A percentile compares a stretch with the other conserved stretches of the same genome.
Conservation (phyloP, 1,140 invertebrate species). For the Araneus ventricosus region DNA sequence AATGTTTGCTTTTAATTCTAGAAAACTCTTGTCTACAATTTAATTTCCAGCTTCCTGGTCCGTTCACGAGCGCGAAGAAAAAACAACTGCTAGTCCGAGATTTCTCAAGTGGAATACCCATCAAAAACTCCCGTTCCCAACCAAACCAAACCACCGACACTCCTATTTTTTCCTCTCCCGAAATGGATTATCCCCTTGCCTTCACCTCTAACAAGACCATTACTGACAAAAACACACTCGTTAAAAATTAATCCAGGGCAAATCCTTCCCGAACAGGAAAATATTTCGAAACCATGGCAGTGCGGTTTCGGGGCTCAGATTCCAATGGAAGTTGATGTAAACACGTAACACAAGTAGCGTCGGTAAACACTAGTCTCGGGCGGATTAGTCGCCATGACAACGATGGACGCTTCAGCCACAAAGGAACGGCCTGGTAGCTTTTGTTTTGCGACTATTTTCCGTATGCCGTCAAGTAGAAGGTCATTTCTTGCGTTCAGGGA, state of each 20-base stretch:
- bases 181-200: constrained; percentile 1
- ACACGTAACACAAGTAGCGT: constrained; percentile 56
- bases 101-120: neutral
- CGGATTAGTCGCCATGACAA: constrained; percentile 60
- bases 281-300: neutral
- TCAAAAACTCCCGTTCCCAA: neutral
- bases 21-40: too few relatives aligned
- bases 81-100: neutral
- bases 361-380: constrained; percentile 47
- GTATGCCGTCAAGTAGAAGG: constrained; percentile 44
- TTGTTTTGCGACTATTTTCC: constrained; percentile 37
- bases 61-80: too few relatives aligned
- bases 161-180: neutral
- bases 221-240: constrained; percentile 42
- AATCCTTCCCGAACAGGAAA: neutral
- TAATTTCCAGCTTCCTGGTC: too few relatives aligned
- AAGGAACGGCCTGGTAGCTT: neutral
- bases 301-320: constrained; percentile 4
- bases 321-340: constrained; percentile 41
- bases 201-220: constrained; percentile 42
- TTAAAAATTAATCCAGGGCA: constrained; percentile 54
- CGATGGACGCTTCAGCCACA: constrained; percentile 1
- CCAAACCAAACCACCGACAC: constrained; percentile 19
- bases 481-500: constrained; percentile 53
- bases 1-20: too few relatives aligned